Base-by-base conservation (phyloP, 2,888 invertebrate species). In the Melieria picta region DNA sequence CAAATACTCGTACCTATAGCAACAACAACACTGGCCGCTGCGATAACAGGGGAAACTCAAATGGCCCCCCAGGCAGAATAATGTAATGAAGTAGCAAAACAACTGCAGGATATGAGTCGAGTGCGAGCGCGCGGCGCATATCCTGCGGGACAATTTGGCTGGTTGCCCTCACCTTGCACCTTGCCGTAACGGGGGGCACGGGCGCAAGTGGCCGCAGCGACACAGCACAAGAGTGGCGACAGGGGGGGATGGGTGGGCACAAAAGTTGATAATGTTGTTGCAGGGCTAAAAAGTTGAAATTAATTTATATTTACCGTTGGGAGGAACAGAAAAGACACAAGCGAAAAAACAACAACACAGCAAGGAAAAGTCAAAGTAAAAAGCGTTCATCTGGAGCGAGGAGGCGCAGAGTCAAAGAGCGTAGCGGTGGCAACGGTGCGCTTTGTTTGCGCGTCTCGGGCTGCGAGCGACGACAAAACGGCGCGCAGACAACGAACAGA, bases 301-400 rank as follows among this genome's bases (percentile, higher is more conserved):
- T 71, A 71, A 71, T 71, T 71, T 71, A 62, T 62, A 71, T 66
- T 71, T 71, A 65, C 60, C 65, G 55, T 65, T 65, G 71, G 10
- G 46, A 55, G 45, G 3, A 57, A 47, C 52, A 64, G 43, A 43
- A 11, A 64, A 42, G 64, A 55, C 64, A 55, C 16, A 55, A 11
- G 13, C 7, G 9, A 45, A 63, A 30, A 30, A 30, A 30, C 30
- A 30, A 30, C 30, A 43, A n/a, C 43, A 46, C 10, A 45, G 11
- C n/a, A 13, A 7, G 13, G 64, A 55, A 55, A 65, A 55, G 13
- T 52, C n/a, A 4, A 52, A 65, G 55, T 11, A 55, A 4, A n/a
- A 4, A 65, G 46, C 30, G 30, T 30, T 30, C 30, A 30, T 30
- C 30, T 2, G 30, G 30, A 30, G 30, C 3, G 3, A 30, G 30